Conservation (phyloP, 1,140 invertebrate species). For the Schlechtendalia chinensis region DNA sequence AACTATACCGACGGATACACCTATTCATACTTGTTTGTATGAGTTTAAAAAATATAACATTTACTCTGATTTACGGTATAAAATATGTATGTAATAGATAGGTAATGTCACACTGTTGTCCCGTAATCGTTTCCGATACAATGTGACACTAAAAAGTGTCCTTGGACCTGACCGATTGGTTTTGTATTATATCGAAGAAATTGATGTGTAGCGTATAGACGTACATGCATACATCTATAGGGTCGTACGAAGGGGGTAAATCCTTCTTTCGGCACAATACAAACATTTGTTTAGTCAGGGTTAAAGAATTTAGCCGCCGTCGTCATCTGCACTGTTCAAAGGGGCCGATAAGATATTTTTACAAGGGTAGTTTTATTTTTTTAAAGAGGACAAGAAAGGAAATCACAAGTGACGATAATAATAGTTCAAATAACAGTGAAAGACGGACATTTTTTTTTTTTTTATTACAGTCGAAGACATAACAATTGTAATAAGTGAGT, state of each 20-base stretch:
- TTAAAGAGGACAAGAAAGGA: not conserved
- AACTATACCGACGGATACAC: not conserved
- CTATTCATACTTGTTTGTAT: not conserved
- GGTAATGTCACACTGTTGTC: not conserved
- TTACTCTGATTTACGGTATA: not conserved
- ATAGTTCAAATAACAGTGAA: not conserved
- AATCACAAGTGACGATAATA: not conserved
- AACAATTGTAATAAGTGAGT: too few species aligned
- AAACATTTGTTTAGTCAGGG: constrained; percentile 35
- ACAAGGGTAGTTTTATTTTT: constrained; percentile 17
- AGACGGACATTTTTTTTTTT: not conserved
- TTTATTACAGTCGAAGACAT: too few species aligned
- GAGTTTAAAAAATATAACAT: not conserved
- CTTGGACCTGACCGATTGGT: not conserved
- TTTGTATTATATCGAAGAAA: constrained; percentile 5
- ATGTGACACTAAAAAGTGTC: constrained; percentile 24
- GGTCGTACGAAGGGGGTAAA: not conserved
- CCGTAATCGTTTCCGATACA: not conserved
- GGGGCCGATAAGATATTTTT: constrained; percentile 3
- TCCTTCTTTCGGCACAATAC: constrained; percentile 16
- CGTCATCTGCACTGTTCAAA: not conserved
- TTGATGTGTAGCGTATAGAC: not conserved
- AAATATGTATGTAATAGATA: not conserved
- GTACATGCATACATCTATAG: not conserved
- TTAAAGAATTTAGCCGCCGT: not conserved